Evolutionary conservation across 2,888 invertebrate genomes (phyloP).

Genomic region (Mythimna vitellina): DNA sequence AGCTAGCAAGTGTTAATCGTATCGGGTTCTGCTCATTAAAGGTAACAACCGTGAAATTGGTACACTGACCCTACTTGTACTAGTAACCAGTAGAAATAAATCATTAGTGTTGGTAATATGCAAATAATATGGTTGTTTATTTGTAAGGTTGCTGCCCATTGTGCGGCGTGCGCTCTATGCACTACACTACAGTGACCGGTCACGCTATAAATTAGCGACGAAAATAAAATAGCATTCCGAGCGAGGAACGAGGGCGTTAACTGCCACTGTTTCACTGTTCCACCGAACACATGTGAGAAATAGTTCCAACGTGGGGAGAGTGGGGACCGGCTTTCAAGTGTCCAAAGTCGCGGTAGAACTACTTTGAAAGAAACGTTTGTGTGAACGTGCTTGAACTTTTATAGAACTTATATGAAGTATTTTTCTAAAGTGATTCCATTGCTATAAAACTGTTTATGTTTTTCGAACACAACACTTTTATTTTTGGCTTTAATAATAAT

Average conservation of each 20-base stretch:
- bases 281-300: conserved; percentile 61
- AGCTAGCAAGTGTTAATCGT: conserved; percentile 38
- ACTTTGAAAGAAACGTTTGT: conserved; percentile 20
- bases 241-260: conserved; percentile 75
- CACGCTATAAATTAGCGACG: conserved; percentile 82
- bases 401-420: conserved; percentile 12
- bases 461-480: conserved; percentile 22
- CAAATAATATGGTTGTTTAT: conserved; percentile 67
- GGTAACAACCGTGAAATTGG: conserved; percentile 53
- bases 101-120: conserved; percentile 58
- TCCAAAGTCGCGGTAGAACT: conserved; percentile 14
- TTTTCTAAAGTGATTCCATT: conserved; percentile 1
- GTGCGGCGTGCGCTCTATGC: conserved; percentile 54
- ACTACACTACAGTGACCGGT: conserved; percentile 65
- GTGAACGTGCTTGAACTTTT: conserved; percentile 25
- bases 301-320: conserved; percentile 46
- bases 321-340: conserved; percentile 40
- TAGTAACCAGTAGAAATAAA: conserved; percentile 59
- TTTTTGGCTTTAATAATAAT: conserved; percentile 49
- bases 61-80: conserved; percentile 43
- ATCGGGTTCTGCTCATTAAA: conserved; percentile 41
- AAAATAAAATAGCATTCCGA: conserved; percentile 81
- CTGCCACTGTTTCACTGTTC: conserved; percentile 64
- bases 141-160: conserved; percentile 67
- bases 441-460: conserved; percentile 16